Evolutionary conservation across 2,797 vertebrate species (phyloP).

Genomic region (Vespertilio murinus): DNA sequence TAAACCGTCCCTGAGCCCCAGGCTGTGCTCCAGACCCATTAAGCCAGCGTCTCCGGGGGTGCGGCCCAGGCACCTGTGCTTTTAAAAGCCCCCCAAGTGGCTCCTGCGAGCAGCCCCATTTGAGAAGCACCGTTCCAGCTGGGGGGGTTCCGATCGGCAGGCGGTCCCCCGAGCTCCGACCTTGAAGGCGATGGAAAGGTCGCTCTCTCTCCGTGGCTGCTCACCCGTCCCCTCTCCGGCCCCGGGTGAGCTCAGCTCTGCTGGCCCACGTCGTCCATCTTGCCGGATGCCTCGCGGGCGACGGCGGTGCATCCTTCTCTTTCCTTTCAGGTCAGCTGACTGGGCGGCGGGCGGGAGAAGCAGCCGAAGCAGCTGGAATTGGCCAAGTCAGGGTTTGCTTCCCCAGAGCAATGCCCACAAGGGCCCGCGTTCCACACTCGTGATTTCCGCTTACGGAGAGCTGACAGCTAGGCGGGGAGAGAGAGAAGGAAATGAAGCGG

Average conservation of each 20-base stretch:
- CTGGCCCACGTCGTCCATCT: neutral
- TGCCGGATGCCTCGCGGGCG: neutral
- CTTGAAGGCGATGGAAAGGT: neutral
- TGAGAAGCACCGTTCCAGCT: neutral
- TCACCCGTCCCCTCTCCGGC: neutral
- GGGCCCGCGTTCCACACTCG: neutral
- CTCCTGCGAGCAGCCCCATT: fast-evolving
- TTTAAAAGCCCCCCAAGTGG: neutral
- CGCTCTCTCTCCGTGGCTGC: neutral
- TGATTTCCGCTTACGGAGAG: neutral
- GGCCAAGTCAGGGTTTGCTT: neutral
- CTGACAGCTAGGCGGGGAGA: neutral
- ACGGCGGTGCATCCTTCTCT: neutral
- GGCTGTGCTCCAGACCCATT: neutral
- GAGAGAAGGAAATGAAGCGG: neutral
- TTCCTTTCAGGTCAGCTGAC: neutral
- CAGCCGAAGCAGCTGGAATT: neutral
- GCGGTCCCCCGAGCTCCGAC: neutral
- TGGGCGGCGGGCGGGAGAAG: neutral
- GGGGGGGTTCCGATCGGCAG: neutral
- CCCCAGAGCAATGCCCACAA: neutral
- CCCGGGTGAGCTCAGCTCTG: neutral
- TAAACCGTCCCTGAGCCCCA: neutral
- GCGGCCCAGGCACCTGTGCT: neutral
- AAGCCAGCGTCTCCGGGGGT: neutral